phyloP scores from a whole-genome alignment of 2,888 invertebrate species.

The Dendrolimus houi region DNA sequence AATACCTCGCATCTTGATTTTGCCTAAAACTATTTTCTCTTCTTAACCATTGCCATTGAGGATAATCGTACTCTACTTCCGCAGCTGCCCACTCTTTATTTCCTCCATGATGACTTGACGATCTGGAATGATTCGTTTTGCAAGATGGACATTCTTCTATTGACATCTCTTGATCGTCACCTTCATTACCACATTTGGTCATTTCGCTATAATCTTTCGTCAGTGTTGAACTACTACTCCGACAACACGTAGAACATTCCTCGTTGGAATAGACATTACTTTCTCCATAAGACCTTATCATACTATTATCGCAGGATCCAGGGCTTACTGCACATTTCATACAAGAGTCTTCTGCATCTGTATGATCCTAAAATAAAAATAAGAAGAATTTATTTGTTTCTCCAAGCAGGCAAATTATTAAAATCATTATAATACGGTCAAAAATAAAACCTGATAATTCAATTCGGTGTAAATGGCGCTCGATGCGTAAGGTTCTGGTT shows the following conservation, averaged over 20 bases:
- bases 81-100: slow-evolving; percentile 65
- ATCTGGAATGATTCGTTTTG: slow-evolving; percentile 61
- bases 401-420: too few relatives aligned
- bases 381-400: slow-evolving; percentile 10
- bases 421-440: too few relatives aligned
- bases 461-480: slow-evolving; percentile 79
- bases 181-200: slow-evolving; percentile 68
- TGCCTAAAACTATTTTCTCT: slow-evolving; percentile 66
- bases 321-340: slow-evolving; percentile 74
- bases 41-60: slow-evolving; percentile 69
- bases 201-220: slow-evolving; percentile 70
- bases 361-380: slow-evolving; percentile 49
- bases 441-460: slow-evolving; percentile 49
- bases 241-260: slow-evolving; percentile 67
- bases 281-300: slow-evolving; percentile 60
- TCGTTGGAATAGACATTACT: slow-evolving; percentile 69
- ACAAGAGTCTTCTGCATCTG: slow-evolving; percentile 72
- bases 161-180: slow-evolving; percentile 59
- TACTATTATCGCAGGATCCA: slow-evolving; percentile 72
- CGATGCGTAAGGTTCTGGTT: slow-evolving; percentile 85
- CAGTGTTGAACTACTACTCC: slow-evolving; percentile 63
- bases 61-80: slow-evolving; percentile 68
- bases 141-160: slow-evolving; percentile 68
- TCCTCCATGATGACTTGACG: slow-evolving; percentile 62
- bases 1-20: slow-evolving; percentile 45